phyloP scores from a whole-genome alignment of 2,113 vertebrate genomes.

The Pycnonotus jocosus region DNA sequence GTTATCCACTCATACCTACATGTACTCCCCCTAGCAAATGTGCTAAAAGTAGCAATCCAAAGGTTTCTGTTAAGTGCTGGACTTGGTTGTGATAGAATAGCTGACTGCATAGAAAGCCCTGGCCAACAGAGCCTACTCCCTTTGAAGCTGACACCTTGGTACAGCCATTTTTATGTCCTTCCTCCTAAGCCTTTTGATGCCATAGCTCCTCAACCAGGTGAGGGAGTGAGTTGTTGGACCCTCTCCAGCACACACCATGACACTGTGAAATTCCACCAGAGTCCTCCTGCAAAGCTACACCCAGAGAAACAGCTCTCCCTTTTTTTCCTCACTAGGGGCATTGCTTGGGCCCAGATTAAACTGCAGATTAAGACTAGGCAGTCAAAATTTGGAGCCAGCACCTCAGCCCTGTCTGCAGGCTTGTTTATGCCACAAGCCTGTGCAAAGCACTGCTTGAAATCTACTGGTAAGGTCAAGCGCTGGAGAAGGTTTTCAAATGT shows the following conservation, averaged over 20 bases:
- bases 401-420: neutral
- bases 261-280: neutral
- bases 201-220: neutral
- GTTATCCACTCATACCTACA: neutral
- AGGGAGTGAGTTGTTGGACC: neutral
- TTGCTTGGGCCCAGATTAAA: neutral
- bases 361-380: neutral
- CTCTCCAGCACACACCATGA: fast-evolving
- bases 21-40: neutral
- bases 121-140: neutral
- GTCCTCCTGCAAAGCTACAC: neutral
- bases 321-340: fast-evolving
- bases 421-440: neutral
- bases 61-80: neutral
- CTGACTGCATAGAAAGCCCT: neutral
- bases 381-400: neutral
- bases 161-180: neutral
- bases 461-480: neutral
- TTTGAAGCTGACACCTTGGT: neutral
- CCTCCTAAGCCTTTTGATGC: neutral
- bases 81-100: neutral
- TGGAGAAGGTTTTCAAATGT: neutral
- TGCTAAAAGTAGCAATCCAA: neutral
- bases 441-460: neutral
- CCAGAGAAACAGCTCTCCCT: neutral